phyloP scores from a whole-genome alignment of 2,888 invertebrate species.

The Mycalesis mineus region DNA sequence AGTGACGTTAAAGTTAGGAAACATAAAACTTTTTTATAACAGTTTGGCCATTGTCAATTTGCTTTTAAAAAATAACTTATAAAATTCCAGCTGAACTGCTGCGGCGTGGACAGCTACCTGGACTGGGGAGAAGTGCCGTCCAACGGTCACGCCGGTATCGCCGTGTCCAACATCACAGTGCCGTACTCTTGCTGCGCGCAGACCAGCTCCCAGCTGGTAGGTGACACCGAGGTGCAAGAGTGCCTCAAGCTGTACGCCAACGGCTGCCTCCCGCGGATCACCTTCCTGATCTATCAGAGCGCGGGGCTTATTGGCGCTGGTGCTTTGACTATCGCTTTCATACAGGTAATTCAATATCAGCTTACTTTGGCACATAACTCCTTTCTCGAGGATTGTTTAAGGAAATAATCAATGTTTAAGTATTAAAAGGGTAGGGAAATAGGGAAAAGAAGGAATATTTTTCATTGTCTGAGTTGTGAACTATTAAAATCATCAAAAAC shows the following conservation, averaged over 20 bases:
- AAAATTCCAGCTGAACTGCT: conserved; percentile 80
- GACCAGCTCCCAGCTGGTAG: conserved; percentile 36
- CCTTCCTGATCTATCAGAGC: conserved; percentile 82
- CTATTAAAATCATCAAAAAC: no score
- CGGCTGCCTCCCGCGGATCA: conserved; percentile 81
- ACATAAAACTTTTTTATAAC: no score
- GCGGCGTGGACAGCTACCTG: conserved; percentile 79
- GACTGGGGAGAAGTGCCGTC: conserved; percentile 76
- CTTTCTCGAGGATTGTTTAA: no score
- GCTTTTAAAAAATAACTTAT: background rate
- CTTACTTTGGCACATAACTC: no score
- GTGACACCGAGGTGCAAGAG: conserved; percentile 37
- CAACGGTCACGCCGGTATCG: conserved; percentile 46
- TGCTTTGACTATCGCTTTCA: conserved; percentile 87
- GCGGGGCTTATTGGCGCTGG: conserved; percentile 85
- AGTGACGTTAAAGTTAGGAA: no score
- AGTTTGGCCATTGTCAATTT: no score
- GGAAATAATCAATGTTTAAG: no score
- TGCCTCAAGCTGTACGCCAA: conserved; percentile 65
- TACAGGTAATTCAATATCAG: conserved; percentile 86
- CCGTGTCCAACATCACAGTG: conserved; percentile 62
- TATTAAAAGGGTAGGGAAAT: no score
- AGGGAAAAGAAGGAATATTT: no score
- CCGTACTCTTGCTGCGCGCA: conserved; percentile 81
- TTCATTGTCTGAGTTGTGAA: no score